Percentiles rank a stretch among this genome's conserved stretches.
Evolutionary conservation across 2,888 invertebrate species (phyloP).

Genomic region (Axea sp.): DNA sequence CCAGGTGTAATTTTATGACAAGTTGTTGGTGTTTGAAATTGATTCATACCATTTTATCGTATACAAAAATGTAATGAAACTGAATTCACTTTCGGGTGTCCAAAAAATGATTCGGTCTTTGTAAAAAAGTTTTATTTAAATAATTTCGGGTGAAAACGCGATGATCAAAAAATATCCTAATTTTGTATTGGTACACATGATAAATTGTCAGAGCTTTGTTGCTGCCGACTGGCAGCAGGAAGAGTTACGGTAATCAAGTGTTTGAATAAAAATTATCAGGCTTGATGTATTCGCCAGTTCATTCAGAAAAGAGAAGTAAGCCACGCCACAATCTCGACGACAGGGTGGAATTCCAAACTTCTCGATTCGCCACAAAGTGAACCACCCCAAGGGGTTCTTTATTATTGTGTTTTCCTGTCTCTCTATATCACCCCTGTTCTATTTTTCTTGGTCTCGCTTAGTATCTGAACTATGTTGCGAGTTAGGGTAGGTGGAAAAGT

Average conservation of each 20-base stretch:
- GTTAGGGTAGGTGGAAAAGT: slow-evolving; percentile 57
- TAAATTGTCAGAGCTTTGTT: slow-evolving; percentile 41
- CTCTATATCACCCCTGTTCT: slow-evolving; percentile 55
- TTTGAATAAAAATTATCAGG: slow-evolving; percentile 54
- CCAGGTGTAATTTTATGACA: no score
- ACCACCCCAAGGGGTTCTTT: slow-evolving; percentile 63
- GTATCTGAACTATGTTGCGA: slow-evolving; percentile 58
- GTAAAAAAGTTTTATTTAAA: no score
- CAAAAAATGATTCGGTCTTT: no score
- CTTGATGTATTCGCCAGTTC: slow-evolving; percentile 60
- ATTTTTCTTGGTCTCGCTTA: slow-evolving; percentile 58
- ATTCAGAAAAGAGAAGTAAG: slow-evolving; percentile 58
- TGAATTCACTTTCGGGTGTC: no score
- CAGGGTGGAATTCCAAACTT: slow-evolving; percentile 68
- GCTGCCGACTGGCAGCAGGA: slow-evolving; percentile 2
- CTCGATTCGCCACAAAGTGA: slow-evolving; percentile 62
- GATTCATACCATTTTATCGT: no score
- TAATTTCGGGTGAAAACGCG: neutral
- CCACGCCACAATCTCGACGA: slow-evolving; percentile 56
- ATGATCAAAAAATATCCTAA: slow-evolving; percentile 24
- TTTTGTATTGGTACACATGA: slow-evolving; percentile 19
- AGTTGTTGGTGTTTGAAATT: no score
- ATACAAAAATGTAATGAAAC: no score
- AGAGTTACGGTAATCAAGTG: slow-evolving; percentile 49
- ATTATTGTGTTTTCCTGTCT: slow-evolving; percentile 66